Base-by-base conservation (phyloP, 2,113 vertebrate species). In the Rhodinocichla rosea region DNA sequence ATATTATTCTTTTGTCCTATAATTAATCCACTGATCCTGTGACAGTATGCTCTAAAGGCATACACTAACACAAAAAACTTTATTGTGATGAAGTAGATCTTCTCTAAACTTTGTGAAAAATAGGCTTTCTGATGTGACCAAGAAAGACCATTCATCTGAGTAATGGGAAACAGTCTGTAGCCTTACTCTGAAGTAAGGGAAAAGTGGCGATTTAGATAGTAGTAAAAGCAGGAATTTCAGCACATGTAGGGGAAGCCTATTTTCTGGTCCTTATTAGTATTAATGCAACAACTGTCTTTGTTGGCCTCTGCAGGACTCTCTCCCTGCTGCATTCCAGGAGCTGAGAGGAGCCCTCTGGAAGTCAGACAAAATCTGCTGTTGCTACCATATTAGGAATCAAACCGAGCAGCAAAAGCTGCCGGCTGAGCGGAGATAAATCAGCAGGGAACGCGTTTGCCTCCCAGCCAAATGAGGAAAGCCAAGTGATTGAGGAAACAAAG, bases 341-440 rank as follows among this genome's bases (percentile, higher is more conserved):
- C 96, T 81, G 96, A 97, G 96, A 96, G 93, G 89, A 97, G 96
- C 91, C 90, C 15, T 68, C 93, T 97, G 98, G 97, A 98, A 97
- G 93, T 83, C 85, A 73, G 80, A 97, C 96, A 97, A 95, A 98
- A 97, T 92, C 65, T 92, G 97, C 96, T 93, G 73, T 62, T 4
- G 28, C 90, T 98, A 96, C 98, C 98, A 97, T 98, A 98, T 98
- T 98, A 98, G 98, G 98, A 98, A 97, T 97, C 94, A 96, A 97
- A 98, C 80, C 7, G 85, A 96, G 92, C 21, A 97, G 96, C 91
- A 85, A 92, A 95, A 95, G 89, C 86, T 85, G 57, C 94, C 44
- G 92, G 96, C 96, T 95, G 90, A 97, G 95, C 9, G 0, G 63
- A 94, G 96, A 97, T 97, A 98, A 96, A 98, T 98, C 97, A 97